A percentile compares a stretch with the other conserved stretches of the same genome.
Conservation (phyloP, 2,888 invertebrate genomes). For the Cerastis leucographa region DNA sequence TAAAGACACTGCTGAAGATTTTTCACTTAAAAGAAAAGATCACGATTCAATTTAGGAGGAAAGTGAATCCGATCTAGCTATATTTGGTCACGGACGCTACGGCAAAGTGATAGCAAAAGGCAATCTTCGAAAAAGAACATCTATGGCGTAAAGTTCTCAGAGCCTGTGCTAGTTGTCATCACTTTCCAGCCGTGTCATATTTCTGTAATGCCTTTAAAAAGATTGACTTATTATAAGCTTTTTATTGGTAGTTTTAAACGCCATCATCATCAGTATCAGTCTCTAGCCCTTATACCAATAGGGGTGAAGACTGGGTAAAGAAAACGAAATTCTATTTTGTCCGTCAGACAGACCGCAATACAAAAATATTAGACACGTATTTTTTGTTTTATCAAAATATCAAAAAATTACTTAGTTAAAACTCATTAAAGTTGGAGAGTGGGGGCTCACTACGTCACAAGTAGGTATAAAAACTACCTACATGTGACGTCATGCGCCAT, state of each 20-base stretch:
- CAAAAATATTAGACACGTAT: too few species aligned
- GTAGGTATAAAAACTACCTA: too few species aligned
- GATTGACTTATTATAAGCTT: background rate
- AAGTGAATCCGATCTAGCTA: background rate
- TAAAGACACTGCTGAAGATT: background rate
- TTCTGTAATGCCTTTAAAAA: background rate
- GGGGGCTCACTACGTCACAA: too few species aligned
- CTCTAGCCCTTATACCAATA: too few species aligned
- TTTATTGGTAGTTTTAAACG: background rate
- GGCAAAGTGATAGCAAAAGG: background rate
- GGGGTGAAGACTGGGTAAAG: too few species aligned
- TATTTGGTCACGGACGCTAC: conserved; percentile 8
- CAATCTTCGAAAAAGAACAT: background rate
- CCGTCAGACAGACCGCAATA: too few species aligned
- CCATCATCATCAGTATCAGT: too few species aligned
- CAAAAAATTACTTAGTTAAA: too few species aligned
- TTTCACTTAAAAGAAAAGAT: background rate
- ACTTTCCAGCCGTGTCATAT: background rate
- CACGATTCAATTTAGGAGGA: background rate
- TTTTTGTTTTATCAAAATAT: too few species aligned
- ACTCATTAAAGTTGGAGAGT: too few species aligned
- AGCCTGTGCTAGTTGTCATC: background rate
- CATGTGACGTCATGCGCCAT: too few species aligned
- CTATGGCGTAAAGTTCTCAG: background rate
- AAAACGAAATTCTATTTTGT: too few species aligned